Percentiles rank a stretch among this genome's conserved stretches.
Conservation (phyloP, 2,888 invertebrate species). For the Dendrolimus houi region DNA sequence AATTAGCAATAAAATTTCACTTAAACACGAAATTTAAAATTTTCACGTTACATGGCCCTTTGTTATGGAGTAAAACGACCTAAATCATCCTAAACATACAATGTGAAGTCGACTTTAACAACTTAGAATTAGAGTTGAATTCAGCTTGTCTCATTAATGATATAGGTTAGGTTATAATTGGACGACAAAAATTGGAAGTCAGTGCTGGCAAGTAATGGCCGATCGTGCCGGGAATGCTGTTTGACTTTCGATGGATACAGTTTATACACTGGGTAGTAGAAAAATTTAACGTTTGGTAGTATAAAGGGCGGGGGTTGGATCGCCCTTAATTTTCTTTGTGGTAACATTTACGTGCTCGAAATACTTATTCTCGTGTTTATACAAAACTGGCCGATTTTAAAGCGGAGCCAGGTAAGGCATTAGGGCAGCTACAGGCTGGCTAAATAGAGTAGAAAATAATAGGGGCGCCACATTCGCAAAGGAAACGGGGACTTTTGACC, state of each 20-base stretch:
- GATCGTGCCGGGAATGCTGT: slow-evolving; percentile 68
- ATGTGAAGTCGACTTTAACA: slow-evolving; percentile 16
- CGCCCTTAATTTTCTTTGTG: slow-evolving; percentile 54
- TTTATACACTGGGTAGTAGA: slow-evolving; percentile 33
- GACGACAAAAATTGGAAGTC: slow-evolving; percentile 68
- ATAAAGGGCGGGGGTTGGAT: slow-evolving; percentile 15
- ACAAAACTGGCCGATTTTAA: slow-evolving; percentile 5
- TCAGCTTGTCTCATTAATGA: slow-evolving; percentile 15
- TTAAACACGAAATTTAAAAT: slow-evolving; percentile 72
- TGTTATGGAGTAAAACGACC: slow-evolving; percentile 14
- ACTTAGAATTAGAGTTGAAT: slow-evolving; percentile 10
- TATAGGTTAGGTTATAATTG: slow-evolving; percentile 28
- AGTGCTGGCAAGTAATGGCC: slow-evolving; percentile 71
- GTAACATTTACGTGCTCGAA: slow-evolving; percentile 41
- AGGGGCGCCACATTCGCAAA: too few species aligned
- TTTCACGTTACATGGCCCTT: slow-evolving; percentile 56
- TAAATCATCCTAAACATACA: slow-evolving; percentile 7
- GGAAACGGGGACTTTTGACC: too few species aligned
- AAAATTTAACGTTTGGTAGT: slow-evolving; percentile 35
- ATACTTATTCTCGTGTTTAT: slow-evolving; percentile 29
- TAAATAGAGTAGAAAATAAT: too few species aligned
- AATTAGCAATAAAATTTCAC: slow-evolving; percentile 69
- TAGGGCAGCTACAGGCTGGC: too few species aligned
- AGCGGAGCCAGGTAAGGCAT: background rate
- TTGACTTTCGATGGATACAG: slow-evolving; percentile 56